Conservation (phyloP, 2,888 invertebrate genomes). For the Diaperis boleti region DNA sequence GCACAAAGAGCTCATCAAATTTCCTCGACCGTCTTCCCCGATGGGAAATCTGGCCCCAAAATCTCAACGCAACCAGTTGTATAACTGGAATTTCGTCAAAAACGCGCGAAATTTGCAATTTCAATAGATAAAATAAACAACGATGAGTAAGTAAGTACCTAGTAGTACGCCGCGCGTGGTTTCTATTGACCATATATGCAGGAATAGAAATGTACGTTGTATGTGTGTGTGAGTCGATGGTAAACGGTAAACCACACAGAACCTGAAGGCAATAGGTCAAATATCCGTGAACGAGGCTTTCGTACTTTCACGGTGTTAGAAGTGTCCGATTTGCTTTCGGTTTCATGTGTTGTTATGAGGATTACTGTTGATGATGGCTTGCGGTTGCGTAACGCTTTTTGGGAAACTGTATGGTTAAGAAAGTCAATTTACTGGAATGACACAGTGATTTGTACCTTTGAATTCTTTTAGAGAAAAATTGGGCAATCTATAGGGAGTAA, state of each 20-base stretch:
- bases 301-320: conserved; percentile 38
- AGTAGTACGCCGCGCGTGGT: not conserved
- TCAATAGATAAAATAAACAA: conserved; percentile 10
- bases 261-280: conserved; percentile 43
- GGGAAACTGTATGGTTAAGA: not conserved
- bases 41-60: not conserved
- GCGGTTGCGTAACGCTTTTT: conserved; percentile 2
- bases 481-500: too few species aligned
- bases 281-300: conserved; percentile 39
- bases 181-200: conserved; percentile 20
- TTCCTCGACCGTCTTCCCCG: not conserved
- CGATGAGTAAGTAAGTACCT: too few species aligned
- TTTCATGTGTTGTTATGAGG: conserved; percentile 4
- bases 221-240: conserved; percentile 16
- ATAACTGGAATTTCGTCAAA: conserved; percentile 16
- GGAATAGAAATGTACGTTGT: conserved; percentile 15
- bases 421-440: too few species aligned
- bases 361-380: conserved; percentile 1
- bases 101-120: conserved; percentile 4
- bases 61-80: conserved; percentile 5
- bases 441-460: too few species aligned
- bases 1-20: too few species aligned
- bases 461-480: too few species aligned
- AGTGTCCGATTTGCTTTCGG: conserved; percentile 23
- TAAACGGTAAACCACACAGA: conserved; percentile 34